These are phyloP conservation scores for Echiichthys vipera DNA, from an alignment of 2,797 vertebrate species.

Conservation along the genomic window DNA sequence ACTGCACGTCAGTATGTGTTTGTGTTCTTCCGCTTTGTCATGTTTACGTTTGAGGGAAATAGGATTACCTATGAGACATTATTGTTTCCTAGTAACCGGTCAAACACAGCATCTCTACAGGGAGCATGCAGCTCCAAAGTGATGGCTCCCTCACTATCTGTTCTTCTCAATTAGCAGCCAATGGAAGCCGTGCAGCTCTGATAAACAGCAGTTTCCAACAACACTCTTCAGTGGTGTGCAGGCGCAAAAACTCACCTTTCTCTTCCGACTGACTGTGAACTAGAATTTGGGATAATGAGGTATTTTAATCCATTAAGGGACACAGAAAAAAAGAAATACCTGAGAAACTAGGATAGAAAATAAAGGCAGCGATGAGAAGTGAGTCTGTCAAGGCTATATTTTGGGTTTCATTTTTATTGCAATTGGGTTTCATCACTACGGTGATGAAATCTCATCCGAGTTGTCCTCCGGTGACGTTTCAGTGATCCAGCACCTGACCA, in stretches of 20 bases:
- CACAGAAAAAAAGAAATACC: slow-evolving; percentile 15
- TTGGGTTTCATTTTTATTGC: slow-evolving; percentile 67
- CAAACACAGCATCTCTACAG: slow-evolving; percentile 30
- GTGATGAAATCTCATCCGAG: slow-evolving; percentile 66
- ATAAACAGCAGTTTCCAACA: slow-evolving; percentile 35
- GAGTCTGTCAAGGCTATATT: slow-evolving; percentile 47
- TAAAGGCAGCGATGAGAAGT: slow-evolving; percentile 26
- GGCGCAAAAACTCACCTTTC: slow-evolving; percentile 20
- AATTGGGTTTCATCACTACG: slow-evolving; percentile 63
- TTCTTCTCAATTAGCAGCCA: slow-evolving; percentile 44
- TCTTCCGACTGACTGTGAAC: slow-evolving; percentile 32
- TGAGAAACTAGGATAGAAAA: slow-evolving; percentile 25
- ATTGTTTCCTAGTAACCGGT: slow-evolving; percentile 52
- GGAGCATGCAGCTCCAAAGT: slow-evolving; percentile 5
- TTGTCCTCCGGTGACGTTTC: slow-evolving; percentile 60
- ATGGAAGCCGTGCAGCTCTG: slow-evolving; percentile 1
- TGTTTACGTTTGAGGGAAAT: slow-evolving; percentile 25
- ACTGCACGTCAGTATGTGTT: slow-evolving; percentile 8
- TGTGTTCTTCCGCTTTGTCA: slow-evolving; percentile 17
- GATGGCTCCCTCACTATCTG: slow-evolving; percentile 19
- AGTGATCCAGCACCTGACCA: slow-evolving; percentile 56
- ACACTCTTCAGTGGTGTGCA: slow-evolving; percentile 5
- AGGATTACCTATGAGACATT: slow-evolving; percentile 15
- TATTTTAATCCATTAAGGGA: slow-evolving; percentile 48
- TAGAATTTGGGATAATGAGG: slow-evolving; percentile 52